Evolutionary conservation across 2,797 vertebrate species (phyloP).

Genomic region (Pipistrellus pygmaeus): DNA sequence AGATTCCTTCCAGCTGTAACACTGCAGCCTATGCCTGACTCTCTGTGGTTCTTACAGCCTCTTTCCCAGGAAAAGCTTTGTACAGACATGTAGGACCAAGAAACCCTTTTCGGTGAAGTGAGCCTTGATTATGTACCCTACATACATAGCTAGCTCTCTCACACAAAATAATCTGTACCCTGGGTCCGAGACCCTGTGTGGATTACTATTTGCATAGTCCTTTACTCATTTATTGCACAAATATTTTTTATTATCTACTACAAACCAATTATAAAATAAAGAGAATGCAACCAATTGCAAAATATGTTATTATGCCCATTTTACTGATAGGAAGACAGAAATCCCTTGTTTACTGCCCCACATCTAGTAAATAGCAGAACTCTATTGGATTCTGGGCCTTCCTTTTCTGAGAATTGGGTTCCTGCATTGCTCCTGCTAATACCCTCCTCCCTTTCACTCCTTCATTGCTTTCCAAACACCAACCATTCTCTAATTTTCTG

Average conservation of each 20-base stretch:
- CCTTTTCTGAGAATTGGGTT: not conserved
- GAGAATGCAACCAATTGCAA: not conserved
- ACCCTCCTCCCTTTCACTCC: not conserved
- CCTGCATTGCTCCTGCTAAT: not conserved
- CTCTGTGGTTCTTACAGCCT: not conserved
- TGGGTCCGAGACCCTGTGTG: not conserved
- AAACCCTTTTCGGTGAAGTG: not conserved
- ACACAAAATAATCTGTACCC: not conserved
- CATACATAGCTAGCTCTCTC: not conserved
- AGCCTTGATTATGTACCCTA: not conserved
- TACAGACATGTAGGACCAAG: not conserved
- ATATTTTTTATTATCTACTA: not conserved
- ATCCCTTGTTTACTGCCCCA: not conserved
- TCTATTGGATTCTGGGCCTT: not conserved
- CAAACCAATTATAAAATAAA: not conserved
- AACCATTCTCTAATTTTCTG: not conserved
- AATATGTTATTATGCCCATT: not conserved
- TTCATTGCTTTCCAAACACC: not conserved
- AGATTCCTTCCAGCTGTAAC: not conserved
- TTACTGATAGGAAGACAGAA: not conserved
- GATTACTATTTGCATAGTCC: not conserved
- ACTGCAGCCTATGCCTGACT: not conserved
- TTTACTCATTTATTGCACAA: not conserved
- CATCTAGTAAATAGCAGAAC: not conserved
- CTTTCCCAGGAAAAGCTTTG: not conserved